Evolutionary conservation across 2,113 vertebrate genomes (phyloP).

Genomic region (Leiothrix lutea): DNA sequence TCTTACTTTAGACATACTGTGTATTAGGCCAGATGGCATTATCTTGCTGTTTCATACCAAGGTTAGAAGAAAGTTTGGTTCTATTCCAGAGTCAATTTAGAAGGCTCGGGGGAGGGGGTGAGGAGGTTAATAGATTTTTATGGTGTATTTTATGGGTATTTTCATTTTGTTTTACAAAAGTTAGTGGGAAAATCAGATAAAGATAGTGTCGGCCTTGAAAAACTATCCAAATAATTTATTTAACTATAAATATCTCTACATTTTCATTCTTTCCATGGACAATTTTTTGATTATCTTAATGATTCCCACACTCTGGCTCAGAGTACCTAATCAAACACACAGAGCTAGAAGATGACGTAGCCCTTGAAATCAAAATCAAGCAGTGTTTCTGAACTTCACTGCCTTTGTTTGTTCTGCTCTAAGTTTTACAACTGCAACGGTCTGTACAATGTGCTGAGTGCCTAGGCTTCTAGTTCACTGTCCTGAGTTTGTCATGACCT

Average conservation of each 20-base stretch:
- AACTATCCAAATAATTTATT: neutral
- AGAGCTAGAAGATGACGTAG: neutral
- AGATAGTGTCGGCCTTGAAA: neutral
- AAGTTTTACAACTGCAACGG: neutral
- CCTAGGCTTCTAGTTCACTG: neutral
- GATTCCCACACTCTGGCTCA: neutral
- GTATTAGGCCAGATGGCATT: neutral
- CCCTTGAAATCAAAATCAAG: neutral
- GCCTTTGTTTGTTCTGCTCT: neutral
- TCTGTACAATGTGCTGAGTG: neutral
- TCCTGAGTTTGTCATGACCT: neutral
- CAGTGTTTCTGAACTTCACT: neutral
- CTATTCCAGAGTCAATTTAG: neutral
- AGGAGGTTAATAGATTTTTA: neutral
- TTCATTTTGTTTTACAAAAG: neutral
- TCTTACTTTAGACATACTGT: neutral
- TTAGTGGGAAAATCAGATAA: neutral
- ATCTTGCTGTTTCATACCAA: neutral
- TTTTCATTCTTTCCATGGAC: neutral
- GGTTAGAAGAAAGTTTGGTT: neutral
- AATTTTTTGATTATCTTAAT: neutral
- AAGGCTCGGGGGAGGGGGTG: neutral
- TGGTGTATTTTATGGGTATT: neutral
- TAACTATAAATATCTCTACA: neutral
- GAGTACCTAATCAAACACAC: neutral